Base-by-base conservation (phyloP, 2,888 invertebrate genomes). In the Hydropsyche betteni region DNA sequence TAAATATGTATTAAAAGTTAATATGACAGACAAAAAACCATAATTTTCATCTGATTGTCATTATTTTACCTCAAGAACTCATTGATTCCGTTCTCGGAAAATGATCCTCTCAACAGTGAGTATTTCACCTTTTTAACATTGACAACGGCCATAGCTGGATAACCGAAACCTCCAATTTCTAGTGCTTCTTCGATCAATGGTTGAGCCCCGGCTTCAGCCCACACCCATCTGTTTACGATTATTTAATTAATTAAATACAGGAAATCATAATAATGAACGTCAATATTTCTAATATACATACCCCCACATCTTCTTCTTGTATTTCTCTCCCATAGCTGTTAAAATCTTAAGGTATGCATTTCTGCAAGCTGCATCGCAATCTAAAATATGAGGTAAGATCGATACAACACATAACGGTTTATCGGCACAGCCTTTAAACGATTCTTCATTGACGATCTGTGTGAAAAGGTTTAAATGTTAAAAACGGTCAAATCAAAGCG, bases 81-180 rank as follows among this genome's bases (percentile, higher is more conserved):
- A 82, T 95, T 93, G 83, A 99, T 97, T 79, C 99, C 99, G 78
- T 93, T 93, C 82, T 93, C 91, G 0, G 96, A 96, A 88, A 98
- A 99, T 33, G 98, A 94, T 10, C 98, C 99, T 81, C 95, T 89
- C 1, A 99, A 89, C 6, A 96, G 89, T 0, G 98, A 95, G 87
- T 94, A 99, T 84, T 98, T 98, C 91, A 97, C 94, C 86, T 99
- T 99, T 85, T 98, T 95, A 12, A 93, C 91, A 86, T 98, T 99
- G 75, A 99, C 93, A 16, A 97, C 97, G 5, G 97, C 98, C 93
- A 99, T 93, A 0, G 99, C 98, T 1, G 99, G 99, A 85, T 99
- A 99, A 8, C 99, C 99, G 85, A 99, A 99, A 5, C 92, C 99
- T 79, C 99, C 99, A 80, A 99, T 93, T 83, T 97, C 99, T 51